Evolutionary conservation across 2,888 invertebrate species (phyloP), one percentile per base, ranked within the genome.

Genomic region (Orthonychiurus folsomi): DNA sequence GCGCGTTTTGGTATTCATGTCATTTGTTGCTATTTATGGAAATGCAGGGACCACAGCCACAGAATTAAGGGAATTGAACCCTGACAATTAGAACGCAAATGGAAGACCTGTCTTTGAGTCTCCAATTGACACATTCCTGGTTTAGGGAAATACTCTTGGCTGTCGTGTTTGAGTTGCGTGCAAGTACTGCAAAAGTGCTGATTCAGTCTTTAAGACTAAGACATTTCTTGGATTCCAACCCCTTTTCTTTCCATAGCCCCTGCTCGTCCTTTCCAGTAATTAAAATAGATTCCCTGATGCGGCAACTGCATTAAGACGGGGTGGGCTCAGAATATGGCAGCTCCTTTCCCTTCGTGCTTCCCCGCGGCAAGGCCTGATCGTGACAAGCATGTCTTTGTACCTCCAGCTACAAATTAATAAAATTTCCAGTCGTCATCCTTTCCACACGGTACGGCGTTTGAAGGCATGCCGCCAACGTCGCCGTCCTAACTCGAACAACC

Each of bases 131-230:
- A 9, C 37, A 15, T 9, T 37, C 15, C 15, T 37, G 37, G 15
- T 37, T 9, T 9, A 9, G 15, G 15, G 37, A 37, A 37, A 37
- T 37, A 5, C 37, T 37, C 37, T 57, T 57, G 50, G 37, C 50
- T 50, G 56, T 61, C 56, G 52, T 56, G 56, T 57, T 57, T 61
- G 52, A 23, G 26, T 58, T 62, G 57, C 54, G 58, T 62, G 58
- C 62, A 62, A 58, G 54, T 37, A 37, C 37, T 37, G 9, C 5
- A 37, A 37, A 37, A 37, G 37, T 37, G 37, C 37, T 15, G 37
- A 37, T 5, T 37, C 37, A 5, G 15, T 37, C 15, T 5, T 5
- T 9, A 37, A 37, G 15, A 15, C 37, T 15, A 37, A 15, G 15
- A 9, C 37, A 37, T 37, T 37, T 15, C 9, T 37, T 15, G 5